Conservation (phyloP, 2,113 vertebrate species). For the Calidris pygmaea region DNA sequence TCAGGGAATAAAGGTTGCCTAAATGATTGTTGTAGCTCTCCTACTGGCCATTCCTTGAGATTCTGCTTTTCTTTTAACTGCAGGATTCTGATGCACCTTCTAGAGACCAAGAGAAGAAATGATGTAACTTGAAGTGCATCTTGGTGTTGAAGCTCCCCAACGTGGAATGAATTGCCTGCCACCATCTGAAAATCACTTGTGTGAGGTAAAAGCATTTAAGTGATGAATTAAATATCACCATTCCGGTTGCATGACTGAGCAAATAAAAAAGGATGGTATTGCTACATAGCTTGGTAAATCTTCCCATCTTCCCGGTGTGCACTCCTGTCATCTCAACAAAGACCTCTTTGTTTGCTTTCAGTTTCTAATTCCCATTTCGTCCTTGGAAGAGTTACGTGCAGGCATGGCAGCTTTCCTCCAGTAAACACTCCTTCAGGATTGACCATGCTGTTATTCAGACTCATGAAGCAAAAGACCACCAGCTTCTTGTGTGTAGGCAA, state of each 20-base stretch:
- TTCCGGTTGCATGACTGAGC: not conserved
- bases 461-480: not conserved
- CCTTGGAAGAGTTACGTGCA: not conserved
- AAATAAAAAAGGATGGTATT: not conserved
- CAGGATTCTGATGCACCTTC: not conserved
- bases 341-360: not conserved
- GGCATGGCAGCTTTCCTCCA: not conserved
- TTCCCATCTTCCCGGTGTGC: not conserved
- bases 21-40: not conserved
- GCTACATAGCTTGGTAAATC: not conserved
- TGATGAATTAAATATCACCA: not conserved
- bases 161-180: not conserved
- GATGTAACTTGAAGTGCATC: not conserved
- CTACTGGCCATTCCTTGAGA: not conserved
- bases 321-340: not conserved
- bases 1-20: not conserved
- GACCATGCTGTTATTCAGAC: not conserved
- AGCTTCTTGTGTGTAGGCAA: not conserved
- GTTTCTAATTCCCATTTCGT: not conserved
- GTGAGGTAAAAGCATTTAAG: not conserved
- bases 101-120: not conserved
- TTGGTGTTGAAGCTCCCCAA: not conserved
- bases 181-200: not conserved
- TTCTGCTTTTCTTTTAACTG: not conserved
- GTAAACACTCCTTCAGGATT: not conserved